Evolutionary conservation across 1,140 invertebrate species (phyloP), one percentile per base, ranked within the genome.

Genomic region (Pteromalus puparum): DNA sequence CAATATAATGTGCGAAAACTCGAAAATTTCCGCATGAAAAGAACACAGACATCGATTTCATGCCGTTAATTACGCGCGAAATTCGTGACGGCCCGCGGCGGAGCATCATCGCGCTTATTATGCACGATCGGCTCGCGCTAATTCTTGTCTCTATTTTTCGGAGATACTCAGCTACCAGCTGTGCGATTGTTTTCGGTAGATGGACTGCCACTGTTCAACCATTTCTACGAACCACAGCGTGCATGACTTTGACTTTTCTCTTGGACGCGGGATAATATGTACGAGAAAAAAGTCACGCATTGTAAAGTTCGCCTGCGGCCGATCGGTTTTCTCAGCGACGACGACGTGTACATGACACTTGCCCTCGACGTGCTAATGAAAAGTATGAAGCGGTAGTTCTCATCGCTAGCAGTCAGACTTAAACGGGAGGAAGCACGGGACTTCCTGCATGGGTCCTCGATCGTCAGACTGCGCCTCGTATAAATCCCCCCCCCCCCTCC

Each of bases 161-260:
- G 30, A 15, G n/a, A 78, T 34, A 21, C 53, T 18, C 28, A 61
- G 6, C 21, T 18, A 42, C 7, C 38, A 10, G 73, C 38, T 42
- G 38, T 75, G 21, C 26, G 30, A 74, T 74, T 42, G 21, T 74
- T 74, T 28, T 30, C 72, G 72, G 38, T 38, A 75, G 73, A 38
- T 75, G 38, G 38, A n/a, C 53, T n/a, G 46, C 15, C 2, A 46
- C 38, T 3, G 34, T 42, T 42, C n/a, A 75, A 75, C 38, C 9
- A 48, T 46, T 61, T 61, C 21, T n/a, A 3, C 0, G 53, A 61
- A 61, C 18, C 6, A 48, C 10, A 48, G 3, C 3, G 1, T 1
- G n/a, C n/a, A n/a, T n/a, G n/a, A n/a, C n/a, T n/a, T n/a, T n/a
- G n/a, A n/a, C n/a, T n/a, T n/a, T n/a, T n/a, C 30, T 34, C 30